These are phyloP conservation scores for Ctenodactylus gundi DNA, from an alignment of 2,113 vertebrate species.

Conservation along the genomic window DNA sequence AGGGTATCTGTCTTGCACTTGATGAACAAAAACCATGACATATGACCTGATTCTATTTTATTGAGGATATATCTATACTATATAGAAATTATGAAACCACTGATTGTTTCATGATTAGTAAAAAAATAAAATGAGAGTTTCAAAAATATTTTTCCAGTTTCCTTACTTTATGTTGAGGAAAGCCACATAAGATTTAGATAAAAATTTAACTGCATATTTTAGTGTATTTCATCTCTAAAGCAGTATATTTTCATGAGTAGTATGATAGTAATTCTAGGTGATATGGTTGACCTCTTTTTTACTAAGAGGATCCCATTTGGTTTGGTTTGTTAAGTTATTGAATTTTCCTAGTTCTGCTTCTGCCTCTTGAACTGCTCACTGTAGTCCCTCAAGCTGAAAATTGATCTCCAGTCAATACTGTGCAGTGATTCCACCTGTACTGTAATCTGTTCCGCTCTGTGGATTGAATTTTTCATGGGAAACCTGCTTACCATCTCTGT, in stretches of 20 bases:
- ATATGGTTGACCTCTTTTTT: slow-evolving; percentile 50
- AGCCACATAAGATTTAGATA: neutral
- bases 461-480: slow-evolving; percentile 74
- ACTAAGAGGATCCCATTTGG: slow-evolving; percentile 62
- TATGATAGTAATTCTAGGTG: neutral
- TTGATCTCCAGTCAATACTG: slow-evolving; percentile 77
- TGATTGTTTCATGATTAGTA: neutral
- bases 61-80: neutral
- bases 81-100: neutral
- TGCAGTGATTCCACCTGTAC: slow-evolving; percentile 64
- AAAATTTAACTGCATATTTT: neutral
- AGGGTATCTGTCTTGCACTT: neutral
- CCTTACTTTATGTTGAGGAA: neutral
- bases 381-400: slow-evolving; percentile 79
- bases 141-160: neutral
- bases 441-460: slow-evolving; percentile 30
- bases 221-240: neutral
- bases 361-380: slow-evolving; percentile 61
- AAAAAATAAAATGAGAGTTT: neutral
- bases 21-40: neutral
- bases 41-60: neutral
- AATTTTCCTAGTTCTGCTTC: slow-evolving; percentile 53
- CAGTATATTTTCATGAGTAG: neutral
- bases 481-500: slow-evolving; percentile 74
- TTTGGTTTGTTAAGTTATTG: slow-evolving; percentile 74